Base-by-base conservation (phyloP, 2,797 vertebrate genomes). In the Protonibea diacanthus region DNA sequence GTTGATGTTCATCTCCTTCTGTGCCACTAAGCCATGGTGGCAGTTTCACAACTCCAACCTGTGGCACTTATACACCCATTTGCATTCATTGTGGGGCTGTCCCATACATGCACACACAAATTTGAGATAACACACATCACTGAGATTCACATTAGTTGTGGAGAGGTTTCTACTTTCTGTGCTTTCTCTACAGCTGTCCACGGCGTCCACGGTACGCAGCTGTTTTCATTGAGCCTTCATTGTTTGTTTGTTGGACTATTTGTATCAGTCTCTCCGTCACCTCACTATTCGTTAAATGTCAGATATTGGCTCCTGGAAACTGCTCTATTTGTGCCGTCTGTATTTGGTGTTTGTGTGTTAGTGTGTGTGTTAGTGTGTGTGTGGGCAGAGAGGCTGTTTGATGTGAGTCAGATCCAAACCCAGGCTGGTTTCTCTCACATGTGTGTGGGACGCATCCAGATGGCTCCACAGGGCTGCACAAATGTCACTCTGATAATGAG, bases 401-500 rank as follows among this genome's bases (percentile, higher is more conserved):
- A 94, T 93, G 92, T 95, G 94, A 95, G 92, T 94, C 93, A 94
- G 90, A 94, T 91, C 93, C 93, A 92, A 93, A 94, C 93, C 93
- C 91, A 93, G 92, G 91, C 92, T 92, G 91, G 90, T 94, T 93
- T 94, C 85, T 90, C 87, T 91, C 94, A 94, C 92, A 94, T 94
- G 93, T 94, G 93, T 94, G 94, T 95, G 92, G 95, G 95, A 95
- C 93, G 94, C 86, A 92, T 95, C 94, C 95, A 96, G 95, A 96
- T 96, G 95, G 95, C 95, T 95, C 79, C 78, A 67, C 91, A 91
- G 92, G 93, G 93, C 93, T 87, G 90, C 91, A 94, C 93, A 95
- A 96, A 96, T 95, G 95, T 96, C 95, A 95, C 93, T 93, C 91
- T 93, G 93, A 95, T 95, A 93, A 93, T 92, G 89, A 94, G 92